Evolutionary conservation across 1,140 invertebrate genomes (phyloP).

Genomic region (Brachionus paranguensis): DNA sequence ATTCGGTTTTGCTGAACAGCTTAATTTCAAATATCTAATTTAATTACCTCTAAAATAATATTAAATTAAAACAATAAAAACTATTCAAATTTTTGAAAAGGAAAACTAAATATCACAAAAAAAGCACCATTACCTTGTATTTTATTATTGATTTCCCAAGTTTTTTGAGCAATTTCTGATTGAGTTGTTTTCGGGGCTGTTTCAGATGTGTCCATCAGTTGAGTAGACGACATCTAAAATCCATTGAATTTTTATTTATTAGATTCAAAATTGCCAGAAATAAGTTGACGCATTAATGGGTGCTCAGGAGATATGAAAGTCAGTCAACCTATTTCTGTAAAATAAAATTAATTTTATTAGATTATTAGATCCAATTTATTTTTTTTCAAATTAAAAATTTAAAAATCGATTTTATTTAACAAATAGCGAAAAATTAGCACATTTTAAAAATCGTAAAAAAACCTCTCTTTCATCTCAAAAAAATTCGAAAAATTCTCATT

Average conservation of each 20-base stretch:
- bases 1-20: no score
- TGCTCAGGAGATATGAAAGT: no score
- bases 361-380: background rate
- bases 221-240: conserved; percentile 1
- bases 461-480: background rate
- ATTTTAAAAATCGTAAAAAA: background rate
- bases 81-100: no score
- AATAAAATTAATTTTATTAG: background rate
- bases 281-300: no score
- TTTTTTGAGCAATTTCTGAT: conserved; percentile 30
- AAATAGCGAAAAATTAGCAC: background rate
- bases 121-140: background rate
- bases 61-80: no score
- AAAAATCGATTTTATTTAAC: background rate
- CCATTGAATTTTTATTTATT: background rate
- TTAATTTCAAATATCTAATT: no score
- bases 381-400: background rate
- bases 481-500: background rate
- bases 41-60: no score
- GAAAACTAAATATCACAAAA: background rate
- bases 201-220: conserved; percentile 1
- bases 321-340: no score
- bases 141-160: conserved; percentile 23
- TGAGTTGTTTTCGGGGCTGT: background rate
- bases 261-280: no score